Conservation (phyloP, 2,888 invertebrate genomes). For the Xestobium rufovillosum region DNA sequence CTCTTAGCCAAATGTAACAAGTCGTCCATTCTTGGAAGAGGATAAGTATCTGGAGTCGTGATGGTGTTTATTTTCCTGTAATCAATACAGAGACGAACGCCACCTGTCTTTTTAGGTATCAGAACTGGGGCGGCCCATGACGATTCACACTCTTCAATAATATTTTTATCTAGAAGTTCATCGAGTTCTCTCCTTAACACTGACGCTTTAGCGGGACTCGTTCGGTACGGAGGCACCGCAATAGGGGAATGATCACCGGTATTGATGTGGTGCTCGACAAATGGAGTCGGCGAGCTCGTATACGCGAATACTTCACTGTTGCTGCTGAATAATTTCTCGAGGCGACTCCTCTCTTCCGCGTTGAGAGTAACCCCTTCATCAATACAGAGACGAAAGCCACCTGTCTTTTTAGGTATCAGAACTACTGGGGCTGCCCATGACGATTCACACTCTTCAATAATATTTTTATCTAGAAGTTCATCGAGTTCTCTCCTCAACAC, state of each 20-base stretch:
- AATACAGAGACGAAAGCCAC: too few species aligned
- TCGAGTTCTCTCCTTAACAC: too few species aligned
- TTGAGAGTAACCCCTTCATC: too few species aligned
- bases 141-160: constrained; percentile 35
- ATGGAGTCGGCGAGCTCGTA: constrained; percentile 4
- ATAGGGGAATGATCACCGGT: constrained; percentile 29
- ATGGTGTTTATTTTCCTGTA: constrained; percentile 25
- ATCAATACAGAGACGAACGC: constrained; percentile 29
- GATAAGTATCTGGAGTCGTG: constrained; percentile 8
- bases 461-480: constrained; percentile 26
- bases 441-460: constrained; percentile 35
- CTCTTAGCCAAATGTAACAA: too few species aligned
- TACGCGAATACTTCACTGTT: too few species aligned
- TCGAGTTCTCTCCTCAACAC: too few species aligned
- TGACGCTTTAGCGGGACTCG: constrained; percentile 22
- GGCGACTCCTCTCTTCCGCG: too few species aligned
- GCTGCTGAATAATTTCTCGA: too few species aligned
- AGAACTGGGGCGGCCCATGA: constrained; percentile 33
- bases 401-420: constrained; percentile 30
- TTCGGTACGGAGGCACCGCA: too few species aligned
- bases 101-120: constrained; percentile 29
- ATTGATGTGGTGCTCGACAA: constrained; percentile 24
- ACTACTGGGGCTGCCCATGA: constrained; percentile 33
- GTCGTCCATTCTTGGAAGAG: constrained; percentile 10
- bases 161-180: constrained; percentile 27